A percentile compares a stretch with the other conserved stretches of the same genome.
phyloP scores from a whole-genome alignment of 2,113 vertebrate species.

The Chaenogobius annularis region DNA sequence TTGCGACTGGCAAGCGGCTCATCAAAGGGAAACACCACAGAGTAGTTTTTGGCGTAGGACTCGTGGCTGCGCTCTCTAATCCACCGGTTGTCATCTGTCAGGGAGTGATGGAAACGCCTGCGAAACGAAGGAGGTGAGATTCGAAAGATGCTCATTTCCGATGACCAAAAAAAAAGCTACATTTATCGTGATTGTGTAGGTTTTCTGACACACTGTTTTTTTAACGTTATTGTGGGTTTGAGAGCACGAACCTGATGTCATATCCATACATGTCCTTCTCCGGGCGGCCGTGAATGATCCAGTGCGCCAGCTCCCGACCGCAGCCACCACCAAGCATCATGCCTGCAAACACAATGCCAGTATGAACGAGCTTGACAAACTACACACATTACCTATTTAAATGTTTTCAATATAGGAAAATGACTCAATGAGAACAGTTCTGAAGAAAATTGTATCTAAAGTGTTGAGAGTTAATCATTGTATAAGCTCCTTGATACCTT shows the following conservation, averaged over 20 bases:
- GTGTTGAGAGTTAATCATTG: background rate
- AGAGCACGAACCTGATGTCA: constrained; percentile 84
- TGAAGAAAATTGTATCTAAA: too few species aligned
- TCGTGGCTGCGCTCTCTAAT: constrained; percentile 94
- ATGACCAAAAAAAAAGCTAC: background rate
- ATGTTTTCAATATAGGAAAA: too few species aligned
- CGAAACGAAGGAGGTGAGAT: background rate
- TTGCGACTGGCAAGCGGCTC: constrained; percentile 92
- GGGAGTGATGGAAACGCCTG: constrained; percentile 89
- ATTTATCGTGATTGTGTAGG: background rate
- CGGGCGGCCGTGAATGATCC: constrained; percentile 88
- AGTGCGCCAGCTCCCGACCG: constrained; percentile 90
- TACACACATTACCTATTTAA: too few species aligned
- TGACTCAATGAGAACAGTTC: too few species aligned
- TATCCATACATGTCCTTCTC: constrained; percentile 98
- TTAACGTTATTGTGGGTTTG: background rate
- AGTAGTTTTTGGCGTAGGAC: constrained; percentile 96
- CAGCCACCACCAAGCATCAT: constrained; percentile 99
- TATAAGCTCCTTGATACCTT: too few species aligned
- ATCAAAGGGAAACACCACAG: constrained; percentile 89
- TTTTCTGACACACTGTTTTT: too few species aligned
- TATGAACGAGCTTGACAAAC: too few species aligned
- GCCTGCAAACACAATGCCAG: constrained; percentile 68
- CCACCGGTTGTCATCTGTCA: constrained; percentile 85
- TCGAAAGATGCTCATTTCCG: constrained; percentile 28